phyloP scores from a whole-genome alignment of 2,888 invertebrate genomes.

The Cephalotes varians region DNA sequence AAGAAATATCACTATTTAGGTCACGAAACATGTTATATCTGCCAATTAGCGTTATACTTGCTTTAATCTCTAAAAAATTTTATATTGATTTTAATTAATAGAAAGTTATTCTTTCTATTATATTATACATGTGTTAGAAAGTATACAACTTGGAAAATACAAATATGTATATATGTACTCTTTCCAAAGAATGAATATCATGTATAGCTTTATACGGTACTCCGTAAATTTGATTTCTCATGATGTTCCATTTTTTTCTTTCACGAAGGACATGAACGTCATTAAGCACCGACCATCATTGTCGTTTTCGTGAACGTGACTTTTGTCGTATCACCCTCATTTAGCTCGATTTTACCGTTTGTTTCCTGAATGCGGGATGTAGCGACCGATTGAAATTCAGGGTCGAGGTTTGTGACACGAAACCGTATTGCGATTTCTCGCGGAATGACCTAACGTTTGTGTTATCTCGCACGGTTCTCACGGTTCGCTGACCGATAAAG shows the following conservation, averaged over 20 bases:
- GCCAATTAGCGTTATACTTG: background rate
- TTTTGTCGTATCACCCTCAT: conserved; percentile 53
- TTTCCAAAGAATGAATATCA: background rate
- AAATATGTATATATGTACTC: background rate
- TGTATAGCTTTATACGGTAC: background rate
- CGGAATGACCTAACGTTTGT: conserved; percentile 36
- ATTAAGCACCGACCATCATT: conserved; percentile 10
- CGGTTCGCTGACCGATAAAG: conserved; percentile 64
- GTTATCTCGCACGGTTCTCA: conserved; percentile 56
- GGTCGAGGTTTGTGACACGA: conserved; percentile 64
- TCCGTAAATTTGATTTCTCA: background rate
- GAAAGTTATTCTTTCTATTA: background rate
- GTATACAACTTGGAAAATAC: background rate
- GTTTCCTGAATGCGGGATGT: conserved; percentile 52
- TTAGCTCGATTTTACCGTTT: conserved; percentile 59
- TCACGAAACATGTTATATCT: background rate
- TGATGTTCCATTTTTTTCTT: conserved; percentile 14
- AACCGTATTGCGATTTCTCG: conserved; percentile 39
- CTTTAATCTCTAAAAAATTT: background rate
- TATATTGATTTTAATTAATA: conserved; percentile 17
- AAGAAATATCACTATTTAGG: background rate
- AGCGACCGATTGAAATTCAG: conserved; percentile 58
- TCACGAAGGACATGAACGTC: conserved; percentile 8
- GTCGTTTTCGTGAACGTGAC: conserved; percentile 37
- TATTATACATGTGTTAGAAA: background rate